These are phyloP conservation scores for Oophaga sylvatica DNA, from an alignment of 2,797 vertebrate genomes.

Conservation along the genomic window DNA sequence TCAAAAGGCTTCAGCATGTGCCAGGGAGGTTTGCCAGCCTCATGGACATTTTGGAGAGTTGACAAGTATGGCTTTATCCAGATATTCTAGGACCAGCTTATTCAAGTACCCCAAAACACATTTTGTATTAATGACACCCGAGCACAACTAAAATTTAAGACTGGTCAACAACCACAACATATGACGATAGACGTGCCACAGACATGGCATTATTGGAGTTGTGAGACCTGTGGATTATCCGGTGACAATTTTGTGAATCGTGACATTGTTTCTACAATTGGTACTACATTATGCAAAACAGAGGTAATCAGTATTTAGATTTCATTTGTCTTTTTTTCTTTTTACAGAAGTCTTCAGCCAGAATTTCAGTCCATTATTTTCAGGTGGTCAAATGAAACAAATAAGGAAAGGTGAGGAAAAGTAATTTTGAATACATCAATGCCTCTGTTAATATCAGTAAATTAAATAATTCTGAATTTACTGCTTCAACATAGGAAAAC, in stretches of 20 bases:
- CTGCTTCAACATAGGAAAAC: slow-evolving; percentile 36
- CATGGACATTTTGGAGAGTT: too few species aligned
- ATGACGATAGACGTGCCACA: background rate
- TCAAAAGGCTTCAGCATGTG: too few species aligned
- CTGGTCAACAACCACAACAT: too few species aligned
- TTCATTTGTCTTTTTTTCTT: background rate
- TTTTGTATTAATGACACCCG: too few species aligned
- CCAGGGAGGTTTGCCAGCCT: too few species aligned
- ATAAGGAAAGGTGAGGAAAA: slow-evolving; percentile 9
- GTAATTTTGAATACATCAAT: background rate
- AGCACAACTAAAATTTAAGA: too few species aligned
- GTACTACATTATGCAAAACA: background rate
- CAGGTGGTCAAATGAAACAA: background rate
- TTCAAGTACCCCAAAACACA: too few species aligned
- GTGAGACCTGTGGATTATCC: background rate
- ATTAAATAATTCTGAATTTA: background rate
- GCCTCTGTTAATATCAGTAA: background rate
- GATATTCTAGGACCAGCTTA: too few species aligned
- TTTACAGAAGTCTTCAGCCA: background rate
- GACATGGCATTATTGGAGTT: background rate
- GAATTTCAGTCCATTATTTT: background rate
- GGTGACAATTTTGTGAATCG: background rate
- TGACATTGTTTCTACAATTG: background rate
- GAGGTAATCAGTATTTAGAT: too few species aligned
- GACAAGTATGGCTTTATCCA: too few species aligned